Percentiles rank a stretch among this genome's conserved stretches.
These are phyloP conservation scores for Phenganax stokvisi DNA, from an alignment of 92 coral and sea anemone genomes.

Conservation along the genomic window DNA sequence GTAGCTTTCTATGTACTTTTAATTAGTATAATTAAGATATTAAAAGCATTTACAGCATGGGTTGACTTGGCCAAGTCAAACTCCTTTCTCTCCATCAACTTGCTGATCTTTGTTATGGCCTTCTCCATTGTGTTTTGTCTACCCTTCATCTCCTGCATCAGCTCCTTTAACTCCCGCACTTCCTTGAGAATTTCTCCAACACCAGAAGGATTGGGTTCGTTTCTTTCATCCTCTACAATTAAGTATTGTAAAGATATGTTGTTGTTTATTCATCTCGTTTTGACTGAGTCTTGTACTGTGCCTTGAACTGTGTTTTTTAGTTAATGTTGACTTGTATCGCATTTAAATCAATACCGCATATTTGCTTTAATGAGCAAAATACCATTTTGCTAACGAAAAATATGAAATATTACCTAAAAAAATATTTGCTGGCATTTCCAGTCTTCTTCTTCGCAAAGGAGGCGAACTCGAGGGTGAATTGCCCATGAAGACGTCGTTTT, in stretches of 20 bases:
- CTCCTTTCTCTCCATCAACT: not conserved
- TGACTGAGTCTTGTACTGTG: no score
- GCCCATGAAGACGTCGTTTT: not conserved
- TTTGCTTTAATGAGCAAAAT: no score
- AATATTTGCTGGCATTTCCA: no score
- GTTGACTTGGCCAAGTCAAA: slow-evolving; percentile 2
- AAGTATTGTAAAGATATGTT: not conserved
- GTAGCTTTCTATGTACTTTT: no score
- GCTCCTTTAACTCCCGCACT: not conserved
- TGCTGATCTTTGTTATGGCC: not conserved
- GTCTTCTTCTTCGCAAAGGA: no score
- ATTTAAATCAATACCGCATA: no score
- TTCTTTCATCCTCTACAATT: not conserved
- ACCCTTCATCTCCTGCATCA: not conserved
- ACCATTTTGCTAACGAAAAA: no score
- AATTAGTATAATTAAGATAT: not conserved
- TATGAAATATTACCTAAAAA: no score
- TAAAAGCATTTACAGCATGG: not conserved
- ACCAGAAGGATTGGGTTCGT: not conserved
- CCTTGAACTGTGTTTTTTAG: no score
- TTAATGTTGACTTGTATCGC: no score
- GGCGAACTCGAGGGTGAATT: no score
- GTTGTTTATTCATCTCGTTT: not conserved
- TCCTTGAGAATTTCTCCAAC: not conserved
- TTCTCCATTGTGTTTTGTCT: not conserved